Percentiles rank a stretch among this genome's conserved stretches.
phyloP scores from a whole-genome alignment of 1,140 invertebrate species.

The Cydia amplana region DNA sequence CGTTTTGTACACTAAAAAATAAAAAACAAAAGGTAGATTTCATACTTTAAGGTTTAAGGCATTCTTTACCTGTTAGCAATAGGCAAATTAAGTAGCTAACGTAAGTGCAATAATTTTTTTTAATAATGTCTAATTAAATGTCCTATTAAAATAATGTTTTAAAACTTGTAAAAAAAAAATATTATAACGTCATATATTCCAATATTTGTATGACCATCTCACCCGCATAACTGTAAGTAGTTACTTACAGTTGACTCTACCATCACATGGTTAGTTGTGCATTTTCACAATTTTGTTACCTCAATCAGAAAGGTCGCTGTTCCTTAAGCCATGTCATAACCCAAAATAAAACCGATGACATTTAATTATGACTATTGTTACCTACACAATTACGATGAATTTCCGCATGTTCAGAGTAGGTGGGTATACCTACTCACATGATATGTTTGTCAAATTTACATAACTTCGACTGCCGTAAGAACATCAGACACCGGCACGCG shows the following conservation, averaged over 20 bases:
- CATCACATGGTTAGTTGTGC: neutral
- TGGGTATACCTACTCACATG: neutral
- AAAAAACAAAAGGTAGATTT: too few species aligned
- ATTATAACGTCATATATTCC: too few species aligned
- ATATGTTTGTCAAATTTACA: neutral
- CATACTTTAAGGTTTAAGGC: too few species aligned
- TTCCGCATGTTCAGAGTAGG: neutral
- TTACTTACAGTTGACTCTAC: neutral
- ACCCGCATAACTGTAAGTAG: neutral
- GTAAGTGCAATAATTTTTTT: too few species aligned
- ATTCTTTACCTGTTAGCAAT: too few species aligned
- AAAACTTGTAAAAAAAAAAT: too few species aligned
- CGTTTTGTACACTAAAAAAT: too few species aligned
- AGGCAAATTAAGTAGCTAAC: too few species aligned
- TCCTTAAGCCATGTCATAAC: neutral
- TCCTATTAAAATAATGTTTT: too few species aligned
- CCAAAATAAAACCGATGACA: neutral
- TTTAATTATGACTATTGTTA: constrained; percentile 12
- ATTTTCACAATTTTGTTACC: neutral
- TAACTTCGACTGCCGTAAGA: neutral
- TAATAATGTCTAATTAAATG: too few species aligned
- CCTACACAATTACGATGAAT: neutral
- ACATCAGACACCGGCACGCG: neutral
- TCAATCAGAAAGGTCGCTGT: neutral
- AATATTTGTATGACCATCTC: too few species aligned